Evolutionary conservation across 2,797 vertebrate species (phyloP).

Genomic region (Anguilla marmorata): DNA sequence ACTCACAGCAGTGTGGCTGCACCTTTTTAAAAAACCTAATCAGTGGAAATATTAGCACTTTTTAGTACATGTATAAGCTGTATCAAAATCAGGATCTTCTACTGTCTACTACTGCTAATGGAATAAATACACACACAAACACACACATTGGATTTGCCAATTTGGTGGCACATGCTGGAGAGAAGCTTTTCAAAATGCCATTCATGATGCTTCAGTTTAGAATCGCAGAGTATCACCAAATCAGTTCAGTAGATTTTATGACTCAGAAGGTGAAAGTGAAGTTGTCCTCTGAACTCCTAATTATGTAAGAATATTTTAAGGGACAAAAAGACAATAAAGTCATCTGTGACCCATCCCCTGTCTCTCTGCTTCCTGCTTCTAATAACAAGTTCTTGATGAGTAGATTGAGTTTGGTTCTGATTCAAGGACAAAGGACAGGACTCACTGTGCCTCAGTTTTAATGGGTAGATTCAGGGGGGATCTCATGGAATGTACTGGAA

Average conservation of each 20-base stretch:
- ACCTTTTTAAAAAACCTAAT: background rate
- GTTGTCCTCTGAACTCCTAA: background rate
- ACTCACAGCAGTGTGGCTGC: background rate
- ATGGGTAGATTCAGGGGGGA: background rate
- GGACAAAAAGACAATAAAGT: background rate
- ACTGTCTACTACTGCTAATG: background rate
- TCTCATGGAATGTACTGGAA: background rate
- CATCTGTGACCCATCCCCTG: background rate
- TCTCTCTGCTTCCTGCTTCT: background rate
- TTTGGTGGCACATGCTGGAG: background rate
- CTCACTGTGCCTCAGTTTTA: background rate
- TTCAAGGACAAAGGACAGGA: background rate
- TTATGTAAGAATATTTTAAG: background rate
- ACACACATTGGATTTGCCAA: background rate
- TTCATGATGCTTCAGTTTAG: background rate
- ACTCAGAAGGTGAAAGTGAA: background rate
- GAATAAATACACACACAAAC: background rate
- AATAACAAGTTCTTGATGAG: background rate
- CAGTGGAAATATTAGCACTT: background rate
- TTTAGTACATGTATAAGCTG: background rate
- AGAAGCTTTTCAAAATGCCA: constrained; percentile 6
- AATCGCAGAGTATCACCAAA: background rate
- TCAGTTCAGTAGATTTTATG: background rate
- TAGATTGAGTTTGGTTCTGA: background rate
- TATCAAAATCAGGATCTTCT: background rate